phyloP scores from a whole-genome alignment of 2,797 vertebrate species.

The Mus caroli region DNA sequence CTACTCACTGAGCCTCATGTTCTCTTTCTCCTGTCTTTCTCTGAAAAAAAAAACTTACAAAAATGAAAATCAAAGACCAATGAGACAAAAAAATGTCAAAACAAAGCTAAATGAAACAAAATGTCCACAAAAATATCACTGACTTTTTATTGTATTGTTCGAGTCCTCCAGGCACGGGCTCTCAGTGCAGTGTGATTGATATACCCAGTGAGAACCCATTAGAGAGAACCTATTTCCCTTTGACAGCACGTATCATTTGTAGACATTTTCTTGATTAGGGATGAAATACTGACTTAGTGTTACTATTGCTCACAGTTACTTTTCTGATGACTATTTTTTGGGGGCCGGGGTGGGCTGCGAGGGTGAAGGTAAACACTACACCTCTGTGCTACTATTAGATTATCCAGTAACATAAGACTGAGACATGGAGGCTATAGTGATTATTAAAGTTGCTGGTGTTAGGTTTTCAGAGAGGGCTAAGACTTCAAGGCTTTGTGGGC shows the following conservation, averaged over 20 bases:
- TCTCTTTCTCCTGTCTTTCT: not conserved
- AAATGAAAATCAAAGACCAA: not conserved
- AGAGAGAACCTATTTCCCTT: not conserved
- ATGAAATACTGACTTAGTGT: not conserved
- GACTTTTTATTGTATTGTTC: not conserved
- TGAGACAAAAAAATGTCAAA: too few relatives aligned
- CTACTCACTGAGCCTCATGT: not conserved
- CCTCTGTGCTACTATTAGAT: not conserved
- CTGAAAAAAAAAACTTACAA: not conserved
- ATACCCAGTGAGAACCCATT: not conserved
- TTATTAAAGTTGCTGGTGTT: conserved; percentile 56
- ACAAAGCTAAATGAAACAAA: not conserved
- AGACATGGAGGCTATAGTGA: not conserved
- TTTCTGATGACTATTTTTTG: conserved; percentile 3
- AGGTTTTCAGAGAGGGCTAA: conserved; percentile 59
- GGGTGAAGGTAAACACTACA: not conserved
- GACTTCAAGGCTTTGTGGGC: conserved; percentile 61
- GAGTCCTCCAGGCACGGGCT: not conserved
- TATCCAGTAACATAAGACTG: conserved; percentile 19
- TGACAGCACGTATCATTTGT: not conserved
- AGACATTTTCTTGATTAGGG: not conserved
- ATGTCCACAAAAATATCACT: not conserved
- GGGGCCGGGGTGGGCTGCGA: not conserved
- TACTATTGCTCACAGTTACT: not conserved
- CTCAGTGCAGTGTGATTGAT: not conserved